These are phyloP conservation scores for Machimus rusticus DNA, from an alignment of 2,888 invertebrate genomes.

Conservation along the genomic window DNA sequence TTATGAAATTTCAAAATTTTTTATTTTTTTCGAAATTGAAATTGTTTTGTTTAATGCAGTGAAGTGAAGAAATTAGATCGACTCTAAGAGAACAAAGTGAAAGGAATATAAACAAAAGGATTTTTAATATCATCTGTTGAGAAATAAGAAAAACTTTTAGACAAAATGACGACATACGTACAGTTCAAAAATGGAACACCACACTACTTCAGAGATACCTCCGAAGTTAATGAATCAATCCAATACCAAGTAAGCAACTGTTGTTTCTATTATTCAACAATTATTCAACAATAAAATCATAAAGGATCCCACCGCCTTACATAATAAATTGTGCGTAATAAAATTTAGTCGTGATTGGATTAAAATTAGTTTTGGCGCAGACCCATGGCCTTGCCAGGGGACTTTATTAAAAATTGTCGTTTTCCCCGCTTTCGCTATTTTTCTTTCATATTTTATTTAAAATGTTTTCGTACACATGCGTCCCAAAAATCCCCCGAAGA, in stretches of 20 bases:
- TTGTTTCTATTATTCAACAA: neutral
- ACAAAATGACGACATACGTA: constrained; percentile 54
- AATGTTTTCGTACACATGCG: neutral
- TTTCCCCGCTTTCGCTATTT: neutral
- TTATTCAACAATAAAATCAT: neutral
- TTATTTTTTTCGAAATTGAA: constrained; percentile 1
- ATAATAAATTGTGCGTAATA: constrained; percentile 31
- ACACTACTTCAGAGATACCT: constrained; percentile 61
- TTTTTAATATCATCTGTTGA: constrained; percentile 48
- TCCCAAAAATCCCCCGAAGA: neutral
- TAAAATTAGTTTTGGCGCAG: constrained; percentile 12
- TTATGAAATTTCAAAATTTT: neutral
- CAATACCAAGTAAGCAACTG: constrained; percentile 63
- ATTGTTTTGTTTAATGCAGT: constrained; percentile 29
- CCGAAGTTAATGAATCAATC: constrained; percentile 62
- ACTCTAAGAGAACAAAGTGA: constrained; percentile 30
- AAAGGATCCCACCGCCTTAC: neutral
- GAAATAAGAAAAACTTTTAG: constrained; percentile 23
- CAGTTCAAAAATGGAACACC: constrained; percentile 63
- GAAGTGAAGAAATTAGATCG: constrained; percentile 19
- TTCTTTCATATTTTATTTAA: neutral
- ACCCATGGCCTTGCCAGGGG: constrained; percentile 9
- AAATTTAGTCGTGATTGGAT: constrained; percentile 1
- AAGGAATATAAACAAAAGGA: neutral
- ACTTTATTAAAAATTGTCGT: constrained; percentile 11